Conservation (phyloP, 2,113 vertebrate genomes). For the Lagopus leucura region DNA sequence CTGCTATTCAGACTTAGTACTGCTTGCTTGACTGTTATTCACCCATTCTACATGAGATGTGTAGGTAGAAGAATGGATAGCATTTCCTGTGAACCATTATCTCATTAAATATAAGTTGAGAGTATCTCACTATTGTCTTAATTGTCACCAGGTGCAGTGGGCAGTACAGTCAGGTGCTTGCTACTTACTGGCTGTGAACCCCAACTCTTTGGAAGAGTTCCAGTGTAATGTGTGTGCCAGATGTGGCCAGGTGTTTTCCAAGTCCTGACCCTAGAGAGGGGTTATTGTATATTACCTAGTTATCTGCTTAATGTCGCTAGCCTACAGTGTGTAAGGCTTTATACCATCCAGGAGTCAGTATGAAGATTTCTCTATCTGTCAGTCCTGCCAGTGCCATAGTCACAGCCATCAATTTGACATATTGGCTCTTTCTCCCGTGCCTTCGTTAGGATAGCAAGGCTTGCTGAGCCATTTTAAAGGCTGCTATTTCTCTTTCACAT, state of each 20-base stretch:
- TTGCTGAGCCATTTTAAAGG: not conserved
- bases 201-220: not conserved
- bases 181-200: not conserved
- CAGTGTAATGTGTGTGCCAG: not conserved
- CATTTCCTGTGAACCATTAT: not conserved
- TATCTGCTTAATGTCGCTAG: not conserved
- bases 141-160: not conserved
- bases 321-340: not conserved
- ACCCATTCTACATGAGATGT: not conserved
- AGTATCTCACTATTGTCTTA: not conserved
- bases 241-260: not conserved
- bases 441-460: not conserved
- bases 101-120: not conserved
- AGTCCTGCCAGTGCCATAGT: not conserved
- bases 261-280: not conserved
- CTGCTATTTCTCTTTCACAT: not conserved
- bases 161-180: not conserved
- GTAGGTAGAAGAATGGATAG: not conserved
- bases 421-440: not conserved
- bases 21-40: not conserved
- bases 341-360: not conserved
- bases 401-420: not conserved
- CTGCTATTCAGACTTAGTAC: not conserved
- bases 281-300: not conserved
- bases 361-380: not conserved